phyloP scores from a whole-genome alignment of 2,888 invertebrate genomes.

The Linnaemya tessellans region DNA sequence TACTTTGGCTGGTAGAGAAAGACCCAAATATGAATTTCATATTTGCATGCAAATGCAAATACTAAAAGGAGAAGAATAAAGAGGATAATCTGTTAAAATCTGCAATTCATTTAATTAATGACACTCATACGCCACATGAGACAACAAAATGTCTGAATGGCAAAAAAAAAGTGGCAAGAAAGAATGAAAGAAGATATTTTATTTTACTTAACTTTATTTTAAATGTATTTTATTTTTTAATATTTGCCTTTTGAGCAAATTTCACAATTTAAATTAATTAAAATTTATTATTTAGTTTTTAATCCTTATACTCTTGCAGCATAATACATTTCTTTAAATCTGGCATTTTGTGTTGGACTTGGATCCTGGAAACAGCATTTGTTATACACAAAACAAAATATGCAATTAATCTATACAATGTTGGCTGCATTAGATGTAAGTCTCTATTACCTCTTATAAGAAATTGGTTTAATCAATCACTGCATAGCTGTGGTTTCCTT shows the following conservation, averaged over 20 bases:
- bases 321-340: not conserved
- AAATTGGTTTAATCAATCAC: too few relatives aligned
- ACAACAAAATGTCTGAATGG: slow-evolving; percentile 59
- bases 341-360: too few relatives aligned
- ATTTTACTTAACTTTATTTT: slow-evolving; percentile 9
- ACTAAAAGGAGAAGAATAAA: slow-evolving; percentile 30
- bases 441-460: too few relatives aligned
- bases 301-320: not conserved
- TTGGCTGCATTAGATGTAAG: too few relatives aligned
- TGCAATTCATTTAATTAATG: slow-evolving; percentile 68
- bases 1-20: slow-evolving; percentile 31
- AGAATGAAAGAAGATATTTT: slow-evolving; percentile 12
- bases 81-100: slow-evolving; percentile 62
- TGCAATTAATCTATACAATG: too few relatives aligned
- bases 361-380: too few relatives aligned
- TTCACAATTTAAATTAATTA: slow-evolving; percentile 14
- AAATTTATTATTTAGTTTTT: not conserved
- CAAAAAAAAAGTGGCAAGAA: slow-evolving; percentile 28
- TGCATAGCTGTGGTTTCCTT: too few relatives aligned
- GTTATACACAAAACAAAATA: too few relatives aligned
- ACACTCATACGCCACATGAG: slow-evolving; percentile 68
- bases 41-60: slow-evolving; percentile 40
- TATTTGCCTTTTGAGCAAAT: slow-evolving; percentile 8
- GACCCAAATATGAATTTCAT: slow-evolving; percentile 49
- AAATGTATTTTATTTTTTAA: not conserved